A percentile compares a stretch with the other conserved stretches of the same genome.
These are phyloP conservation scores for Odocoileus virginianus DNA, from an alignment of 2,113 vertebrate species.

Conservation along the genomic window DNA sequence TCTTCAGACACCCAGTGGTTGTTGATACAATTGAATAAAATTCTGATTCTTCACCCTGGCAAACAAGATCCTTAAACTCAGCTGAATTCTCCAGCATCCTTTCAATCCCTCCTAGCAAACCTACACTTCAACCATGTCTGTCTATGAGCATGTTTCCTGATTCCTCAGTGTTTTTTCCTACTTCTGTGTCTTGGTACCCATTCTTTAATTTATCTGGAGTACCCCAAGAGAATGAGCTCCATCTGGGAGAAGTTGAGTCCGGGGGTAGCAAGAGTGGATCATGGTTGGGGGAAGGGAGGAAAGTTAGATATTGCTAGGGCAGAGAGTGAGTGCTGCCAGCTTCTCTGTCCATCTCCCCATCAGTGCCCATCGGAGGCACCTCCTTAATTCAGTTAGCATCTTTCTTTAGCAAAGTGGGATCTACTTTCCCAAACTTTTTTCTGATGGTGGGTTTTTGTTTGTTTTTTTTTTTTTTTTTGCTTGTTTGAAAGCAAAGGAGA, in stretches of 20 bases:
- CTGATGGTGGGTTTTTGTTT: background rate
- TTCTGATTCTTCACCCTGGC: background rate
- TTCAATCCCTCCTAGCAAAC: background rate
- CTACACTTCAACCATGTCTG: background rate
- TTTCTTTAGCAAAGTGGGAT: background rate
- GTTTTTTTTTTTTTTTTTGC: background rate
- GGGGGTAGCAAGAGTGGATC: background rate
- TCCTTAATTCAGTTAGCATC: background rate
- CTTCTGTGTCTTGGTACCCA: background rate
- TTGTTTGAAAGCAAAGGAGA: background rate
- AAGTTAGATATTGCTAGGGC: background rate
- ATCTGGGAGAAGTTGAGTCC: background rate
- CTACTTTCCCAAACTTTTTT: background rate
- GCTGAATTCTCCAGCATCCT: background rate
- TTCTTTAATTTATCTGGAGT: background rate
- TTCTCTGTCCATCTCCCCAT: background rate
- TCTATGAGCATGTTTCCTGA: background rate
- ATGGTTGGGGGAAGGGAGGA: background rate
- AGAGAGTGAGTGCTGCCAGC: background rate
- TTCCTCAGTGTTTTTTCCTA: background rate
- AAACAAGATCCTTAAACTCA: background rate
- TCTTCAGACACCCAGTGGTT: background rate
- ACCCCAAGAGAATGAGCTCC: background rate
- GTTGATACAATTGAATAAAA: background rate
- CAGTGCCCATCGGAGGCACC: background rate